A percentile compares a stretch with the other conserved stretches of the same genome.
Evolutionary conservation across 2,113 vertebrate species (phyloP).

Genomic region (Strix aluco): DNA sequence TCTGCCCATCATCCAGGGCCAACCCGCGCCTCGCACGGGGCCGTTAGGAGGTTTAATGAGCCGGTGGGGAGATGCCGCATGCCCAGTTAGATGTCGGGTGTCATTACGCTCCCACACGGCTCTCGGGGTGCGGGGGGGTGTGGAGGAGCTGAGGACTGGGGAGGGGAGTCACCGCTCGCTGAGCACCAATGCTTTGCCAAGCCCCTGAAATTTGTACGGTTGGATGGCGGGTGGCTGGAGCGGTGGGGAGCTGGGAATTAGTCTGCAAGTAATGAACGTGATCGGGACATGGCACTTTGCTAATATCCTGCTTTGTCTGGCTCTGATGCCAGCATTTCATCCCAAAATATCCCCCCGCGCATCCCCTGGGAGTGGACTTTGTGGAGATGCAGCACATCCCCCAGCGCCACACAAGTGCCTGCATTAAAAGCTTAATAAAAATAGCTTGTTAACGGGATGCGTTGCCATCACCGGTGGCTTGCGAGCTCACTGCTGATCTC

Average conservation of each 20-base stretch:
- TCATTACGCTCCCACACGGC: background rate
- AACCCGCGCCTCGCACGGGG: accelerated
- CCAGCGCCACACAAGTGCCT: background rate
- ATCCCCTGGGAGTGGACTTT: background rate
- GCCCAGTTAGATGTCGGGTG: background rate
- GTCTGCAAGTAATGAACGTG: accelerated
- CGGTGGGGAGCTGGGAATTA: background rate
- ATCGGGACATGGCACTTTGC: background rate
- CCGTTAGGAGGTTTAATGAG: background rate
- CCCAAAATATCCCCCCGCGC: constrained; percentile 16
- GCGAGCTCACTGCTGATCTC: background rate
- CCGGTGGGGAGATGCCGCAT: background rate
- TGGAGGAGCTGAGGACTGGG: background rate
- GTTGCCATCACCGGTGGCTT: background rate
- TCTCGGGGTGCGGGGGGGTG: background rate
- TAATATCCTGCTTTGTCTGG: constrained; percentile 15
- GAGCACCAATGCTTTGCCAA: background rate
- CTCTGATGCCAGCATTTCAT: background rate
- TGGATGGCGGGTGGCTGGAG: background rate
- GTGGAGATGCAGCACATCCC: constrained; percentile 14
- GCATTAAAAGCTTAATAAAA: constrained; percentile 53
- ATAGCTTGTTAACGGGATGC: background rate
- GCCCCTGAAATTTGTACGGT: background rate
- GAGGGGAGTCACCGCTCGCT: accelerated
- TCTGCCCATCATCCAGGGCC: background rate